Percentiles rank a stretch among this genome's conserved stretches.
phyloP scores from a whole-genome alignment of 2,797 vertebrate genomes.

The Nothura maculosa region DNA sequence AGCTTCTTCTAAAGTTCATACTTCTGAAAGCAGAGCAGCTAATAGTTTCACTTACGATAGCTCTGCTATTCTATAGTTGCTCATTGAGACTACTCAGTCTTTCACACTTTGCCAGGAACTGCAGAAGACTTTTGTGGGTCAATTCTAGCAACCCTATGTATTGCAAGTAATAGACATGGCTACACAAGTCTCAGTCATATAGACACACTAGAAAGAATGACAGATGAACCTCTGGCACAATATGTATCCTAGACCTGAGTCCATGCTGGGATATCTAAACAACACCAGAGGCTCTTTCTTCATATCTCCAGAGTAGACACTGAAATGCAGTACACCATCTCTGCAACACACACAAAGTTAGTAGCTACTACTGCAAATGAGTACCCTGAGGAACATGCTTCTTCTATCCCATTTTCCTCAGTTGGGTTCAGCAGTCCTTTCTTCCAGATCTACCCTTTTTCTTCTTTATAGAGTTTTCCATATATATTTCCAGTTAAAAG shows the following conservation, averaged over 20 bases:
- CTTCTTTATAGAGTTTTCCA: neutral
- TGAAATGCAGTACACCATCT: neutral
- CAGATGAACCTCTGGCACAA: neutral
- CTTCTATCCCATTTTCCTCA: neutral
- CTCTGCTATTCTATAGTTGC: neutral
- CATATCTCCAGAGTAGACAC: neutral
- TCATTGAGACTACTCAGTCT: neutral
- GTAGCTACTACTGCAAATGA: fast-evolving
- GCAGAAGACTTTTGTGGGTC: neutral
- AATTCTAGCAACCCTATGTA: neutral
- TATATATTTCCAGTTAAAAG: neutral
- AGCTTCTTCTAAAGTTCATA: neutral
- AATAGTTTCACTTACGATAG: neutral
- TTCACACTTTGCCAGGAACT: neutral
- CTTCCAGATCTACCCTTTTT: neutral
- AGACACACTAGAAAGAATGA: neutral
- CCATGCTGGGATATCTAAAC: neutral
- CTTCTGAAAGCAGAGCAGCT: neutral
- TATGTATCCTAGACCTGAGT: fast-evolving
- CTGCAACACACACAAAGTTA: neutral
- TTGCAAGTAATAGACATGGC: neutral
- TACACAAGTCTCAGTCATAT: neutral
- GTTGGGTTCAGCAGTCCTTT: neutral
- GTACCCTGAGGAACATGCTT: neutral
- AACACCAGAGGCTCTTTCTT: fast-evolving